Evolutionary conservation across 1,140 invertebrate species (phyloP), one percentile per base, ranked within the genome.

Genomic region (Atta colombica): DNA sequence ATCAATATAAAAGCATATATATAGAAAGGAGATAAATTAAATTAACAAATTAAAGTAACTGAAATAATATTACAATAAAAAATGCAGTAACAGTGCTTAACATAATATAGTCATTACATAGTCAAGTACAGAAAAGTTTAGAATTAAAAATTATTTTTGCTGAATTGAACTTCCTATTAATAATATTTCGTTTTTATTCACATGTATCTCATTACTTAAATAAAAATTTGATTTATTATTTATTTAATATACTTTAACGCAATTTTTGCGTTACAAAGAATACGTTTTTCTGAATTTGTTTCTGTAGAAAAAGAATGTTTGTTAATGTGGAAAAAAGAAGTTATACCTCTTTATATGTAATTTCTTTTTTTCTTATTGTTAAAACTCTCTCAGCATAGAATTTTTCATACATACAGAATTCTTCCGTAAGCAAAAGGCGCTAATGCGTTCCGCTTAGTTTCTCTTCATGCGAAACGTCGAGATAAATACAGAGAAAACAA

Each of bases 401-500:
- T 45, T 71, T 28, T 45, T 72, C 53, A 58, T 21, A 10, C 6
- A 5, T 39, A 80, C n/a, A 45, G 63, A 8, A 45, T 58, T 60
- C 35, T 55, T 55, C 18, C 51, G 16, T 16, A 18, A 58, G 21
- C 31, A 45, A 72, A 60, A 68, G 21, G 16, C 16, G 51, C 78
- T 45, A 58, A 71, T 71, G 66, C 21, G 51, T 55, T 58, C 58
- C 51, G 10, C 51, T 31, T 35, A 28, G 16, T 31, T 35, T 65
- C 6, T 45, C 25, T 49, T 86, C 35, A 10, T 18, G 18, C 14
- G 6, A 39, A 75, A 5, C 45, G 28, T 25, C 14, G 12, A 25
- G 71, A 65, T 82, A 72, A 82, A 58, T 25, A 51, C 49, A 51
- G 35, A 51, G 35, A 25, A 39, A 72, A 82, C 25, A 58, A 18